Base-by-base conservation (phyloP, 2,888 invertebrate species). In the Erebia palarica region DNA sequence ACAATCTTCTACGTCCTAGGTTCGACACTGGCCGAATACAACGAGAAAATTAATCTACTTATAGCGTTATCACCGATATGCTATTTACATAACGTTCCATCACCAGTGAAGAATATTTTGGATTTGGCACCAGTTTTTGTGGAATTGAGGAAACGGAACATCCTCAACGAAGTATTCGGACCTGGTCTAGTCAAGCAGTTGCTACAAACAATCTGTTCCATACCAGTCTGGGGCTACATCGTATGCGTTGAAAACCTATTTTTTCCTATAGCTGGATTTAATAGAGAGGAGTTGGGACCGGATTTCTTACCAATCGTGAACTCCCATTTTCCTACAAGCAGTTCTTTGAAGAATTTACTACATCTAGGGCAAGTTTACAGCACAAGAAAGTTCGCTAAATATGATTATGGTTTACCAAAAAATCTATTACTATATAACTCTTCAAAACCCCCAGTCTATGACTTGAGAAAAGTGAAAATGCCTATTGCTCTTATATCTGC, bases 11-110 rank as follows among this genome's bases (percentile, higher is more conserved):
- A 87, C 74, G 92, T 94, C 0, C 86, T 94, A 85, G 83, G 87
- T 1, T 87, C 94, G 0, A 83, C 84, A 44, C 81, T 80, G 60
- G 94, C 94, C 0, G 91, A 93, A 71, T 94, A 94, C 78, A 94
- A 94, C 77, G 77, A 83, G 0, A 95, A 94, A 81, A 85, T 95
- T 4, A 86, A 84, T 51, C 83, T 90, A 0, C 85, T 91, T 73
- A 86, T 91, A 69, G 89, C 91, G 27, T 78, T 95, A 55, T 94
- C 94, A 0, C 95, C 95, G 0, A 88, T 94, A 1, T 92, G 92
- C 0, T 77, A 72, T 27, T 53, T 80, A 0, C 57, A 68, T 11
- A 65, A 80, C 44, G 18, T 71, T 0, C 55, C 36, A 18, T 49
- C 68, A 0, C 73, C 76, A 3, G 53, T 55, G n/a, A 65, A 9